Conservation (phyloP, 2,113 vertebrate species). For the Lasiurus borealis region DNA sequence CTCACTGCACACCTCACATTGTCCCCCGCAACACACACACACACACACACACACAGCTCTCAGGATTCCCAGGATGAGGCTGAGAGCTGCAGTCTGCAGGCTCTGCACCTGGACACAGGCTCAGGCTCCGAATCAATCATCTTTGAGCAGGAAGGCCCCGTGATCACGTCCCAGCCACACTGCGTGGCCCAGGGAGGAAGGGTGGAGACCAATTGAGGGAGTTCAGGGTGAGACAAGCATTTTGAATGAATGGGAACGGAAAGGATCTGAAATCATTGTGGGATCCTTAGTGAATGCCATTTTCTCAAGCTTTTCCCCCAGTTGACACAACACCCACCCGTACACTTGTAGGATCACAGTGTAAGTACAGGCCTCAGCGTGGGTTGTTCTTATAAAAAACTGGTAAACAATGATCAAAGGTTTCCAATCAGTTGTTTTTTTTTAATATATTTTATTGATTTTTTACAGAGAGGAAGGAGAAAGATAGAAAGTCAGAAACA, state of each 20-base stretch:
- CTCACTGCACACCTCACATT: not conserved
- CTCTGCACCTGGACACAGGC: rapidly evolving
- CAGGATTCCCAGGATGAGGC: not conserved
- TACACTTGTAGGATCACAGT: not conserved
- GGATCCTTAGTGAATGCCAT: not conserved
- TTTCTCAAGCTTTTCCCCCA: not conserved
- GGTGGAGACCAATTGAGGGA: not conserved
- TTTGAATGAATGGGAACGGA: not conserved
- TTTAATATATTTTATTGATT: too few relatives aligned
- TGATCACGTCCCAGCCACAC: rapidly evolving
- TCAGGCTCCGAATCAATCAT: not conserved
- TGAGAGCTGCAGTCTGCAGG: not conserved
- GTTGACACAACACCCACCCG: too few relatives aligned
- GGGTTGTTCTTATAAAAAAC: not conserved
- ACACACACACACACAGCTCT: too few relatives aligned
- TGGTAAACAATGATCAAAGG: not conserved
- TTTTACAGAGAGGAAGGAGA: too few relatives aligned
- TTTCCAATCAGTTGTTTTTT: not conserved
- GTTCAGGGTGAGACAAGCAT: not conserved
- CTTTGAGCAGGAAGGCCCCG: not conserved
- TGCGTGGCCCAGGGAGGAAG: rapidly evolving
- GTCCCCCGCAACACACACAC: too few relatives aligned
- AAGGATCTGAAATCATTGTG: not conserved
- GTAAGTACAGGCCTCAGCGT: too few relatives aligned
- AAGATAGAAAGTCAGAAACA: too few relatives aligned